Conservation (phyloP, 2,888 invertebrate species). For the Luffia ferchaultella region DNA sequence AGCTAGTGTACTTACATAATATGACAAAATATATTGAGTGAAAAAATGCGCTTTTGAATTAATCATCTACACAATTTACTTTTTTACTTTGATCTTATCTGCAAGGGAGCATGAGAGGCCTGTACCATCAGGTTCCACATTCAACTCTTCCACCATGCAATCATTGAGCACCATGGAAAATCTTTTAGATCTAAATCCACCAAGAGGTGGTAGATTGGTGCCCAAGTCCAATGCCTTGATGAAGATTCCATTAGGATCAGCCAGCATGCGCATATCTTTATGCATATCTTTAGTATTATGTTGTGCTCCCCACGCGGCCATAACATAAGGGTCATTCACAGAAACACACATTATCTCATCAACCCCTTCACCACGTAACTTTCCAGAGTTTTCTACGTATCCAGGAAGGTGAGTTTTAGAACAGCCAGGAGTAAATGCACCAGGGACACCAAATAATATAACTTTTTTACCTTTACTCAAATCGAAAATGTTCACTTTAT, state of each 20-base stretch:
- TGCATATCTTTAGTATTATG: conserved; percentile 84
- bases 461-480: conserved; percentile 81
- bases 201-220: conserved; percentile 80
- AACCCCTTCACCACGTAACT: conserved; percentile 79
- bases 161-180: conserved; percentile 93
- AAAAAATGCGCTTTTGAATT: neutral
- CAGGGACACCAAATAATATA: conserved; percentile 90
- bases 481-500: conserved; percentile 82
- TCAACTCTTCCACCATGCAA: conserved; percentile 79
- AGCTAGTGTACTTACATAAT: conserved; percentile 22
- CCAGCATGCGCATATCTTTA: conserved; percentile 84
- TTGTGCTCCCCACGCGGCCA: conserved; percentile 91
- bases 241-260: conserved; percentile 82
- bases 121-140: conserved; percentile 92
- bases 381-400: conserved; percentile 77
- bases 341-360: conserved; percentile 85
- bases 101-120: conserved; percentile 91
- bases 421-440: conserved; percentile 95
- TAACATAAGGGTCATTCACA: conserved; percentile 95
- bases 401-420: conserved; percentile 92
- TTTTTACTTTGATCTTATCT: conserved; percentile 68
- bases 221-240: conserved; percentile 83
- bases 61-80: no score
- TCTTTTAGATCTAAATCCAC: conserved; percentile 86
- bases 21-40: neutral